Base-by-base conservation (phyloP, 2,113 vertebrate species). In the Aythya baeri region DNA sequence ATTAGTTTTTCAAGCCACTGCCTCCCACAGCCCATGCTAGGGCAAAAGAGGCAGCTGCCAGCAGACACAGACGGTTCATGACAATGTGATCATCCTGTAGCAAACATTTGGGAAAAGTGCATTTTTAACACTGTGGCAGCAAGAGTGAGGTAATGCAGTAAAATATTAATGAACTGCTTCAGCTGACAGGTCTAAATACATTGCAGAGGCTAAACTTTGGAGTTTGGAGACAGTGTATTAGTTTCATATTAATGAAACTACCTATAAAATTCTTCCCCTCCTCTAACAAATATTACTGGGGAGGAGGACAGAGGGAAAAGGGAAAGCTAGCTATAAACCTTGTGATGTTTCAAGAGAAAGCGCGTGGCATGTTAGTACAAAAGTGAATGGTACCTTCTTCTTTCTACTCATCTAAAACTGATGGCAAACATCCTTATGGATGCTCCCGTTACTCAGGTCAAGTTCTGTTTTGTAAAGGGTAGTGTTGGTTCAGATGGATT, bases 121-220 rank as follows among this genome's bases (percentile, higher is more conserved):
- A 36, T 62, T 77, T 73, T 65, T 59, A 73, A 88, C 6, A 8
- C 50, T 58, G 17, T 81, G 86, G 85, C 55, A 83, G 68, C 71
- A 62, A 38, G 83, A 65, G 57, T 86, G 81, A 95, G 52, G 93
- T 91, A 91, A 91, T 91, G 66, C 76, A 80, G 63, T 89, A 66
- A 96, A 95, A 92, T 86, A 94, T 91, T 97, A 87, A 96, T 85
- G 91, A 97, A 36, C 34, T 32, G 16, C 87, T 85, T 89, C 73
- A 76, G 72, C 57, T 83, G 87, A 75, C 77, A 62, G 77, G 59
- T 82, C 70, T 59, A 93, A 93, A 93, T 52, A 61, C 17, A 32
- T 59, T 57, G 46, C 13, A 67, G 57, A 93, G 15, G 46, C 68
- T 75, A 63, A 81, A 65, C 20, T 66, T 75, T 75, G 61, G 91